Evolutionary conservation across 2,797 vertebrate genomes (phyloP).

Genomic region (Brachyrhaphis roseni): DNA sequence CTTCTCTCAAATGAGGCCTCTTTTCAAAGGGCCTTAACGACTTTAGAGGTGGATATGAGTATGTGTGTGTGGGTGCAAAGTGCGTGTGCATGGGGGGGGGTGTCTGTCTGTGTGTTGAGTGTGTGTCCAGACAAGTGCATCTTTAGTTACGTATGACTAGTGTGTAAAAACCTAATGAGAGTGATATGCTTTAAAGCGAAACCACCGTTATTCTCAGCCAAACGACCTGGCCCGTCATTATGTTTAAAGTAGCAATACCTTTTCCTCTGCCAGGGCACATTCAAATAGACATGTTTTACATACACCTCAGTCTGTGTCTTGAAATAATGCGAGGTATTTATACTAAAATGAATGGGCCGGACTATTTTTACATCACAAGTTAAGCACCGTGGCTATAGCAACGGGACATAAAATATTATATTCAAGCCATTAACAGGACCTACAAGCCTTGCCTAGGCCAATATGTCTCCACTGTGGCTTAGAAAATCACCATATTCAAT

Average conservation of each 20-base stretch:
- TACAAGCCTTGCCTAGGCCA: slow-evolving; percentile 73
- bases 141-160: slow-evolving; percentile 83
- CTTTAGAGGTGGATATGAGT: slow-evolving; percentile 90
- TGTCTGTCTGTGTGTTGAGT: slow-evolving; percentile 82
- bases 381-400: slow-evolving; percentile 79
- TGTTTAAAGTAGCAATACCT: slow-evolving; percentile 83
- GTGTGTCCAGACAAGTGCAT: slow-evolving; percentile 89
- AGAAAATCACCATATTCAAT: slow-evolving; percentile 69
- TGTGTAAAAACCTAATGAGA: slow-evolving; percentile 86
- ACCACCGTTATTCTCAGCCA: slow-evolving; percentile 93
- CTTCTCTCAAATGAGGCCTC: slow-evolving; percentile 98
- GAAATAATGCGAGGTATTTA: slow-evolving; percentile 77
- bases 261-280: slow-evolving; percentile 70
- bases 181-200: slow-evolving; percentile 95
- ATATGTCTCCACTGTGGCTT: slow-evolving; percentile 74
- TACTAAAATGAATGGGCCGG: slow-evolving; percentile 79
- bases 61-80: slow-evolving; percentile 79
- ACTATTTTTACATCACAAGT: slow-evolving; percentile 80
- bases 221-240: slow-evolving; percentile 93
- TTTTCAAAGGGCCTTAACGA: slow-evolving; percentile 98
- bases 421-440: slow-evolving; percentile 73
- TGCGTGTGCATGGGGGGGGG: slow-evolving; percentile 76
- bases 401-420: slow-evolving; percentile 81
- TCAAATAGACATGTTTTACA: slow-evolving; percentile 74
- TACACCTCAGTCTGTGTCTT: slow-evolving; percentile 71